phyloP scores from a whole-genome alignment of 2,797 vertebrate genomes.

The Danionella dracula region DNA sequence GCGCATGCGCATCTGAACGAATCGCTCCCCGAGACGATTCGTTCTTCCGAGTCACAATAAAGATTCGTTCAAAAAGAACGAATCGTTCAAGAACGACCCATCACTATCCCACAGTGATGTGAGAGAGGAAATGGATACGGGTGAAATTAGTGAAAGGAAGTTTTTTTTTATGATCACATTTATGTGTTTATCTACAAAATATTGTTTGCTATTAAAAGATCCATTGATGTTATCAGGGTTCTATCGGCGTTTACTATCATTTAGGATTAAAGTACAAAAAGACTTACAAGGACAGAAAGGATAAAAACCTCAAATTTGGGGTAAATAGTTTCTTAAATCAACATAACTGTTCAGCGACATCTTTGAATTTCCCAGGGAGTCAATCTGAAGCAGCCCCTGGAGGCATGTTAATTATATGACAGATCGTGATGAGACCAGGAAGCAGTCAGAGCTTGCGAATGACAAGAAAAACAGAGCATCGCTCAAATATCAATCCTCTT shows the following conservation, averaged over 20 bases:
- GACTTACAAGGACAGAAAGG: background rate
- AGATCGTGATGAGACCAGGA: background rate
- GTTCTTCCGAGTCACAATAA: too few species aligned
- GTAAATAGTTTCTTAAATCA: background rate
- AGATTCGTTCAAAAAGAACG: too few species aligned
- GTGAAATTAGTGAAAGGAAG: too few species aligned
- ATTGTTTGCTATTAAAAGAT: background rate
- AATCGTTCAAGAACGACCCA: too few species aligned
- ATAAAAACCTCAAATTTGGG: background rate
- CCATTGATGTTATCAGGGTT: background rate
- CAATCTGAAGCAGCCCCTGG: slow-evolving; percentile 2
- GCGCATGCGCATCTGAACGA: too few species aligned
- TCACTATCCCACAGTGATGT: too few species aligned
- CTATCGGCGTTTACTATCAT: background rate
- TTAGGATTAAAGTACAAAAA: background rate
- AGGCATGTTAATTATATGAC: slow-evolving; percentile 17
- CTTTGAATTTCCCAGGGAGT: slow-evolving; percentile 8
- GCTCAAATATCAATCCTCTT: background rate
- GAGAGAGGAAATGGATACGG: too few species aligned
- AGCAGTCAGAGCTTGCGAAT: background rate
- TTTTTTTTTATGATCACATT: too few species aligned
- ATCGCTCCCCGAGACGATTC: too few species aligned
- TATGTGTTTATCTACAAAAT: too few species aligned
- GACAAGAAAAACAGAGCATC: background rate
- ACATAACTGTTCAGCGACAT: background rate